Percentiles rank a stretch among this genome's conserved stretches.
Evolutionary conservation across 2,797 vertebrate genomes (phyloP).

Genomic region (Etheostoma perlongum): DNA sequence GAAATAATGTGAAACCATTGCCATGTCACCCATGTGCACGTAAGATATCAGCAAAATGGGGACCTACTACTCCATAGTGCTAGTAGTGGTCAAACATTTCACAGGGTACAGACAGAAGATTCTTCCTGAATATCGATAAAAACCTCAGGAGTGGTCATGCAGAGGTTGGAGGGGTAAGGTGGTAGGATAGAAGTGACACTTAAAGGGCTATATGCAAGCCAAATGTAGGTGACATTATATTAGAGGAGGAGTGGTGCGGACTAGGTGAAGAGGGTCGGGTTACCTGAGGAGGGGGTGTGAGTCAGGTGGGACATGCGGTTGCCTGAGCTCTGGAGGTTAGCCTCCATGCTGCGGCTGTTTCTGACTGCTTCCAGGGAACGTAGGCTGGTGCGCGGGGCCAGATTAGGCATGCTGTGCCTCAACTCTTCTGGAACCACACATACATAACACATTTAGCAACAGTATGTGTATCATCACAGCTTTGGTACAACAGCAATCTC

Average conservation of each 20-base stretch:
- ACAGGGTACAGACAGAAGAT: neutral
- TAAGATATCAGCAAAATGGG: neutral
- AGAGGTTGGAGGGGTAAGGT: constrained; percentile 23
- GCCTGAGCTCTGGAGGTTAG: constrained; percentile 93
- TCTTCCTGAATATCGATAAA: neutral
- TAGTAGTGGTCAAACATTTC: neutral
- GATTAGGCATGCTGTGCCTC: constrained; percentile 95
- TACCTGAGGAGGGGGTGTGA: constrained; percentile 89
- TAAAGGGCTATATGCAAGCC: constrained; percentile 15
- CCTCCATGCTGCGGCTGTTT: constrained; percentile 95
- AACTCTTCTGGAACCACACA: constrained; percentile 91
- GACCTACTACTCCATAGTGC: neutral
- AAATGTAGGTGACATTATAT: constrained; percentile 13
- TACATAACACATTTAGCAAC: constrained; percentile 64
- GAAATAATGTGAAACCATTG: neutral
- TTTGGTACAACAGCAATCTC: constrained; percentile 17
- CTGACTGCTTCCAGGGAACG: constrained; percentile 91
- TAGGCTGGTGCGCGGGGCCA: constrained; percentile 91
- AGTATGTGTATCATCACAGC: constrained; percentile 11
- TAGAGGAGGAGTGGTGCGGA: constrained; percentile 30
- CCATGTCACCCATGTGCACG: neutral
- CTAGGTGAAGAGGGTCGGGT: constrained; percentile 69
- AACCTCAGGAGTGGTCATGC: constrained; percentile 43
- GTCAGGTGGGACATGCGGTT: constrained; percentile 91
- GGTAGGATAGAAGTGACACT: constrained; percentile 14